Evolutionary conservation across 2,797 vertebrate species (phyloP).

Genomic region (Microtus obscurus): DNA sequence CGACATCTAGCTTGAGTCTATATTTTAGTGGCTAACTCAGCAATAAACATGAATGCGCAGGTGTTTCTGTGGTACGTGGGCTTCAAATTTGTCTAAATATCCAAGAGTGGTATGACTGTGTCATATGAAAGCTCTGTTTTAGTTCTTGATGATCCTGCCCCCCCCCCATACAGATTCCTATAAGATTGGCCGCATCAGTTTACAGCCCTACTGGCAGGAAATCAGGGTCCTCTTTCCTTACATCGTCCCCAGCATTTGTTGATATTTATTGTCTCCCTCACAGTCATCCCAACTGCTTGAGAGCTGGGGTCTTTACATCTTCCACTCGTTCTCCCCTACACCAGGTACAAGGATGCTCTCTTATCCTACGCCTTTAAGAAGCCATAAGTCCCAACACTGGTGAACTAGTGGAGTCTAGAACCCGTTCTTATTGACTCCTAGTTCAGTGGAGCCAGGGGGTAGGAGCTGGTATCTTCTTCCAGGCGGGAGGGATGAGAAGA

Average conservation of each 20-base stretch:
- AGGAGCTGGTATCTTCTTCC: neutral
- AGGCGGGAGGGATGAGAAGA: neutral
- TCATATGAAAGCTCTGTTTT: neutral
- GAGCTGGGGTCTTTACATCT: neutral
- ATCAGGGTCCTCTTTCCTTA: neutral
- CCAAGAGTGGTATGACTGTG: neutral
- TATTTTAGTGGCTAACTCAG: neutral
- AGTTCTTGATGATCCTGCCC: too few relatives aligned
- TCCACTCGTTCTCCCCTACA: fast-evolving
- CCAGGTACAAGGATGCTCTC: neutral
- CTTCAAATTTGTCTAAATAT: neutral
- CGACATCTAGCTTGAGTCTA: neutral
- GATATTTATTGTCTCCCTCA: neutral
- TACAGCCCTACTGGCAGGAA: neutral
- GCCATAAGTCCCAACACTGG: neutral
- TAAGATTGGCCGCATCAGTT: too few relatives aligned
- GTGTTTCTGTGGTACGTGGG: neutral
- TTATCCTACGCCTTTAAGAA: neutral
- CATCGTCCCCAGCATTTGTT: neutral
- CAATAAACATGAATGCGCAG: neutral
- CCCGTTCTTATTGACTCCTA: neutral
- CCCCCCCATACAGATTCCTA: too few relatives aligned
- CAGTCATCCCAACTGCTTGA: neutral
- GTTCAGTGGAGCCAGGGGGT: neutral
- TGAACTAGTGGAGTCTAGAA: neutral